Percentiles rank a stretch among this genome's conserved stretches.
Conservation (phyloP, 2,888 invertebrate genomes). For the Drosophila kambysellisi region DNA sequence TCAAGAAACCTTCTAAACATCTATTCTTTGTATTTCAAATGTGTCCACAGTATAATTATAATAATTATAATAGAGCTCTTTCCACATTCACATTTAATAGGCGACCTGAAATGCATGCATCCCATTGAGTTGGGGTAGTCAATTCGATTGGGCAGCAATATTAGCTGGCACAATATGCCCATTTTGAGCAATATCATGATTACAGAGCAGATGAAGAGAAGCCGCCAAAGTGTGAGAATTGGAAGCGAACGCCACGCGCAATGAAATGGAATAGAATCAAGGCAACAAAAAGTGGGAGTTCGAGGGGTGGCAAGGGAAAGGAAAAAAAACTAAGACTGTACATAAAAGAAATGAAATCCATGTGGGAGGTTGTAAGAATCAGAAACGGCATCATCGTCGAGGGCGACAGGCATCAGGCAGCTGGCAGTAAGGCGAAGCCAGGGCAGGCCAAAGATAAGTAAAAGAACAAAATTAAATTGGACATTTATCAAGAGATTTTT, state of each 20-base stretch:
- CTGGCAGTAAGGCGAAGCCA: slow-evolving; percentile 24
- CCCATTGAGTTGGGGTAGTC: slow-evolving; percentile 16
- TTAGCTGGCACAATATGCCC: slow-evolving; percentile 70
- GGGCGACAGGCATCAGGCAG: slow-evolving; percentile 7
- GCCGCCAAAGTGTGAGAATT: slow-evolving; percentile 67
- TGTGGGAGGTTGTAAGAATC: slow-evolving; percentile 48
- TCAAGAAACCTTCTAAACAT: background rate
- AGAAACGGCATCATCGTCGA: slow-evolving; percentile 7
- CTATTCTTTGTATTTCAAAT: background rate
- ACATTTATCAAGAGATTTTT: slow-evolving; percentile 84
- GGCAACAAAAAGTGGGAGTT: slow-evolving; percentile 24
- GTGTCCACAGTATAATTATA: background rate
- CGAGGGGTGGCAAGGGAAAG: slow-evolving; percentile 1
- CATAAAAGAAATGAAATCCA: slow-evolving; percentile 58
- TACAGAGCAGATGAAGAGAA: slow-evolving; percentile 52
- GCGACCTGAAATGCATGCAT: slow-evolving; percentile 15
- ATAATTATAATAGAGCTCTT: background rate
- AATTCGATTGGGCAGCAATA: slow-evolving; percentile 41
- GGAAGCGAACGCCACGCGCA: slow-evolving; percentile 42
- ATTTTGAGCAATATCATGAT: slow-evolving; percentile 66
- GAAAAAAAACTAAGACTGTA: slow-evolving; percentile 29
- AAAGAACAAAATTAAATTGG: slow-evolving; percentile 83
- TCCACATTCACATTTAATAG: background rate
- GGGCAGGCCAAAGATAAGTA: slow-evolving; percentile 68
- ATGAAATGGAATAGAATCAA: slow-evolving; percentile 64